phyloP scores from a whole-genome alignment of 1,140 invertebrate genomes.

The Chrysoperla carnea region DNA sequence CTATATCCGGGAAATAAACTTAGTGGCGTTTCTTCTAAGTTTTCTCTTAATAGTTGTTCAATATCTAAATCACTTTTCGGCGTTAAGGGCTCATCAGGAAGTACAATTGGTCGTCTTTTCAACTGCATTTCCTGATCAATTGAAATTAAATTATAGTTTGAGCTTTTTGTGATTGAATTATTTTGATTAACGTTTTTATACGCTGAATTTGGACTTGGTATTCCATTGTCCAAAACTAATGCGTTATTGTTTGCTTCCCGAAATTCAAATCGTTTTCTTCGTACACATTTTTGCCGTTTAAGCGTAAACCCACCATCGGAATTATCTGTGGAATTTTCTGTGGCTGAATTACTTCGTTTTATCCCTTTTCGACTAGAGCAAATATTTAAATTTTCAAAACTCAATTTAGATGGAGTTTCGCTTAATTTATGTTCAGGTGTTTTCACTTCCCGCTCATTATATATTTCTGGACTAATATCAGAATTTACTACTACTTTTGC shows the following conservation, averaged over 20 bases:
- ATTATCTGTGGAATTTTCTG: conserved; percentile 4
- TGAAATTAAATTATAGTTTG: not conserved
- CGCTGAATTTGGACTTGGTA: not conserved
- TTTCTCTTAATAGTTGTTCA: not conserved
- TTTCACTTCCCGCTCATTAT: not conserved
- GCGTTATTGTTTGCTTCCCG: not conserved
- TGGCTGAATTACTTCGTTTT: not conserved
- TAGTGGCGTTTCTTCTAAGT: not conserved
- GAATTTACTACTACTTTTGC: not conserved
- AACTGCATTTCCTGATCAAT: not conserved
- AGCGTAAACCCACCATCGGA: conserved; percentile 9
- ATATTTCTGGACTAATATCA: not conserved
- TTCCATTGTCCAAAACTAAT: not conserved
- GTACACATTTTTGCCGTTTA: conserved; percentile 18
- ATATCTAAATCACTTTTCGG: not conserved
- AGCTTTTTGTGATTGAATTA: not conserved
- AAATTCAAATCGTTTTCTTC: conserved; percentile 5
- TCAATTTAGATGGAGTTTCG: not conserved
- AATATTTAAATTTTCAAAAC: not conserved
- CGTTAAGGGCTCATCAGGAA: not conserved
- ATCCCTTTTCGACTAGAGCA: not conserved
- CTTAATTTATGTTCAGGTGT: not conserved
- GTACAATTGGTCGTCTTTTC: too few relatives aligned
- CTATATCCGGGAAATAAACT: not conserved
- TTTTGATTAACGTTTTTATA: not conserved